These are phyloP conservation scores for Callithrix jacchus DNA, from an alignment of 2,113 vertebrate species.

Conservation along the genomic window DNA sequence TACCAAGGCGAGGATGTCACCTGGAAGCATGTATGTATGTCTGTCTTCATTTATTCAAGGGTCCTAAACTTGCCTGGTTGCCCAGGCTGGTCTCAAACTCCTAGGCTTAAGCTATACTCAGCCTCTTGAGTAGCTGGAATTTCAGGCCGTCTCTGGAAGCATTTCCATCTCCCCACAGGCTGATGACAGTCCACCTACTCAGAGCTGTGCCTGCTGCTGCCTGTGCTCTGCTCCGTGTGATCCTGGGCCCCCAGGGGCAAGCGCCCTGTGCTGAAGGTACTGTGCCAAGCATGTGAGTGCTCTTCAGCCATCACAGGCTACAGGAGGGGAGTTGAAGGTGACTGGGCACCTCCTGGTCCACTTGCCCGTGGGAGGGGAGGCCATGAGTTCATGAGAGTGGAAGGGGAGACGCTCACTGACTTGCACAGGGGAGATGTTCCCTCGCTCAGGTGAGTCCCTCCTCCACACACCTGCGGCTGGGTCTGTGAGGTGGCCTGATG, in stretches of 20 bases:
- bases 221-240: background rate
- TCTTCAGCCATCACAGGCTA: background rate
- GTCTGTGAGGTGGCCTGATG: background rate
- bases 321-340: background rate
- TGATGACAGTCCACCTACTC: too few relatives aligned
- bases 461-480: too few relatives aligned
- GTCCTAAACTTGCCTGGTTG: too few relatives aligned
- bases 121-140: too few relatives aligned
- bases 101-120: too few relatives aligned
- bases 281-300: too few relatives aligned
- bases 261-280: background rate
- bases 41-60: too few relatives aligned
- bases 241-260: background rate
- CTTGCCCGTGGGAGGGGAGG: background rate
- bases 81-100: too few relatives aligned
- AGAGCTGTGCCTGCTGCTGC: fast-evolving
- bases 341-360: background rate
- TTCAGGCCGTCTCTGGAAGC: background rate
- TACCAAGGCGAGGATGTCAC: background rate
- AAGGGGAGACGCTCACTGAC: background rate
- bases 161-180: background rate
- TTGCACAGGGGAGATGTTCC: background rate
- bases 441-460: background rate
- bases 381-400: fast-evolving
- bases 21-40: background rate